Base-by-base conservation (phyloP, 2,113 vertebrate species). In the Butorides virescens region DNA sequence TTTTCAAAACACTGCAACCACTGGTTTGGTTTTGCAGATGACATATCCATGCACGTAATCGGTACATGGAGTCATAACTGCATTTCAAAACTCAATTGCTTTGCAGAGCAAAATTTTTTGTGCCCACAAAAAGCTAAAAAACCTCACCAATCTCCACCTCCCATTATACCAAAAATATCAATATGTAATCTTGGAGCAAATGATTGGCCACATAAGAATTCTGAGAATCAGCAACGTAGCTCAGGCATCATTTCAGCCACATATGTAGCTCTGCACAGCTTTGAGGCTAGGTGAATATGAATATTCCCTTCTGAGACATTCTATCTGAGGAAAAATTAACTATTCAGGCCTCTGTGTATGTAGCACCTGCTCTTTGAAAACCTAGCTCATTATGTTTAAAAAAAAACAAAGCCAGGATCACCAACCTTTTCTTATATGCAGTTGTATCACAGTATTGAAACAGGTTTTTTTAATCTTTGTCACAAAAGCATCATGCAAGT, bases 61-160 rank as follows among this genome's bases (percentile, higher is more conserved):
- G 71, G 42, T 61, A 88, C 50, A 42, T 8, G 44, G 61, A 90
- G 26, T 47, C 39, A 73, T 19, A 82, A 52, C 0, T 65, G 47
- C 50, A 79, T 78, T 93, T 75, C 75, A 94, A 73, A 77, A 75
- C 16, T 52, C 44, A 65, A 9, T 65, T 46, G 9, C 29, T 62
- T 68, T 44, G 78, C 49, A 71, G 30, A 55, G 29, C 72, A 90
- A 95, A 83, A 92, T 55, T 29, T 52, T 66, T 12, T 90, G 52
- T 76, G 39, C 9, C 15, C 32, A 68, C 15, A 55, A 88, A 81
- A 93, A 58, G 9, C 34, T 53, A 80, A 83, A 95, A 88, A 66
- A 7, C 9, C 15, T 66, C 49, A 42, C 25, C 46, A 53, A 18
- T 0, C 4, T 21, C 7, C 14, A 9, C 10, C 6, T 2, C 0